These are phyloP conservation scores for Diorhabda elongata DNA, from an alignment of 1,140 invertebrate genomes.

Conservation along the genomic window DNA sequence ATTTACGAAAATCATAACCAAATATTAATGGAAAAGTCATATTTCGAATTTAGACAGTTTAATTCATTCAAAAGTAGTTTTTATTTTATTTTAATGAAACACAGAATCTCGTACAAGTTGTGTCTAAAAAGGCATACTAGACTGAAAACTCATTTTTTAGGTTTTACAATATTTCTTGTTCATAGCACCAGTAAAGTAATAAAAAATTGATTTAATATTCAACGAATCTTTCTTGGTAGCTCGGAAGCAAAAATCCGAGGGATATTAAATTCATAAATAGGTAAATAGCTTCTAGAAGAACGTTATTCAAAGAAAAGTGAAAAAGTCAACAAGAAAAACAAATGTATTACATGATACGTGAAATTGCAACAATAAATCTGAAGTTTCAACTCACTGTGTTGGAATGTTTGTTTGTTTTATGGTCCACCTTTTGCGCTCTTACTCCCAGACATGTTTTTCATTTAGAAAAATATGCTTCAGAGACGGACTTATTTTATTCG, in stretches of 20 bases:
- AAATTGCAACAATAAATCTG: conserved; percentile 12
- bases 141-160: too few relatives aligned
- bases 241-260: background rate
- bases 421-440: background rate
- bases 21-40: too few relatives aligned
- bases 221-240: background rate
- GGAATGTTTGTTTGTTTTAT: conserved; percentile 9
- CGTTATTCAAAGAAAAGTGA: background rate
- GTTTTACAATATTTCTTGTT: too few relatives aligned
- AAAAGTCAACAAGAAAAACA: background rate
- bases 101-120: too few relatives aligned
- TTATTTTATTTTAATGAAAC: too few relatives aligned
- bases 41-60: too few relatives aligned
- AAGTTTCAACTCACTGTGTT: conserved; percentile 1
- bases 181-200: too few relatives aligned
- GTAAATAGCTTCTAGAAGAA: background rate
- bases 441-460: background rate
- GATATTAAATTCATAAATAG: conserved; percentile 7
- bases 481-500: too few relatives aligned
- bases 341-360: conserved; percentile 7
- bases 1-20: too few relatives aligned
- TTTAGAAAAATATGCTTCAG: too few relatives aligned
- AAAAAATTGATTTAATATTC: background rate
- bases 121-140: too few relatives aligned
- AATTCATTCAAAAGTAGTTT: too few relatives aligned